Conservation (phyloP, 1,140 invertebrate species). For the Calephelis nemesis region DNA sequence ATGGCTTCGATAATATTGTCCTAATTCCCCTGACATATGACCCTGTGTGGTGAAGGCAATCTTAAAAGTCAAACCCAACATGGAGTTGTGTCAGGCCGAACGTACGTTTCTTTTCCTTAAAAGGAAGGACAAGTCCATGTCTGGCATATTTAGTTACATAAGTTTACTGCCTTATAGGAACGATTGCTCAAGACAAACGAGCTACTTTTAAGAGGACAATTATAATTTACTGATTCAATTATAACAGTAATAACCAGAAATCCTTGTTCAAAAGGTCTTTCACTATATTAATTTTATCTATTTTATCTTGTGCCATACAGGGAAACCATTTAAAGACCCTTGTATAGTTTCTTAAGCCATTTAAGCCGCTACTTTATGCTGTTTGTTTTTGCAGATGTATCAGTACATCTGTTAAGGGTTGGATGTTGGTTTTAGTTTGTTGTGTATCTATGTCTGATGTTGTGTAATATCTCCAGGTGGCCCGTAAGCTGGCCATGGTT, state of each 20-base stretch:
- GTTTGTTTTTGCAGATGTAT: neutral
- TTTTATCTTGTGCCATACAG: neutral
- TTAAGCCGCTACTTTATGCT: neutral
- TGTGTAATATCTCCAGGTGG: conserved; percentile 88
- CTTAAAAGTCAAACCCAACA: conserved; percentile 67
- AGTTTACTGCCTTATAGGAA: conserved; percentile 64
- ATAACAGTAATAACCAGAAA: conserved; percentile 10
- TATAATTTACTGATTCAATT: conserved; percentile 15
- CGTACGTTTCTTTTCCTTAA: conserved; percentile 62
- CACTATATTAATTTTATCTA: neutral
- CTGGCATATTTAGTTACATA: conserved; percentile 69
- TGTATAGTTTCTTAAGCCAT: neutral
- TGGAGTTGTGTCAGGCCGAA: conserved; percentile 60
- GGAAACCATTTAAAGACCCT: neutral
- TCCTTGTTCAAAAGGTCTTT: neutral
- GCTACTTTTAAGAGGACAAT: conserved; percentile 21
- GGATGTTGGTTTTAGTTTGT: neutral
- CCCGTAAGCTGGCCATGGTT: conserved; percentile 99
- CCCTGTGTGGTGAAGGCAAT: conserved; percentile 62
- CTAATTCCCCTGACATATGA: conserved; percentile 73
- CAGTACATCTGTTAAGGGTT: neutral
- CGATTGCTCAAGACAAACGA: conserved; percentile 21
- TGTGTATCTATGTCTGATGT: conserved; percentile 29
- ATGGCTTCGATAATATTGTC: conserved; percentile 53
- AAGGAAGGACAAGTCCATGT: conserved; percentile 59